Conservation (phyloP, 2,797 vertebrate genomes). For the Pelobates cultripes region DNA sequence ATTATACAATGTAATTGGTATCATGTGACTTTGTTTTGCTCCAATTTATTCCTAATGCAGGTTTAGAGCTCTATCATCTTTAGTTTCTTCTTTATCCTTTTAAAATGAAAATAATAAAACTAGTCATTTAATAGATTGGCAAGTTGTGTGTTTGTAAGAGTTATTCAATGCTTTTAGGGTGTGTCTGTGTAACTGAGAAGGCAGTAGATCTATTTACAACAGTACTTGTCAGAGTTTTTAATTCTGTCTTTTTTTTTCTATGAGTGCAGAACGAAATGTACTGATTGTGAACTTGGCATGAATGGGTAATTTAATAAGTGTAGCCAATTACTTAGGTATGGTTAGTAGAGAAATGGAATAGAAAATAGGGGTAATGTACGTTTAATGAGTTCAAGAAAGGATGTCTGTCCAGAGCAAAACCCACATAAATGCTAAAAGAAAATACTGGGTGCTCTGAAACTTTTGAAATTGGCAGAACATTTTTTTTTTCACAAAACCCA, state of each 20-base stretch:
- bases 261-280: constrained; percentile 34
- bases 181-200: constrained; percentile 32
- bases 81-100: background rate
- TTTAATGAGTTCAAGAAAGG: too few relatives aligned
- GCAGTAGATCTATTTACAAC: constrained; percentile 33
- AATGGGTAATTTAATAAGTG: too few relatives aligned
- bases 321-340: too few relatives aligned
- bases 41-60: background rate
- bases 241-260: constrained; percentile 14
- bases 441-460: too few relatives aligned
- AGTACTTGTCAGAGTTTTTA: constrained; percentile 23
- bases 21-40: too few relatives aligned
- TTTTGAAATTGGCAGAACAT: too few relatives aligned
- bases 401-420: too few relatives aligned
- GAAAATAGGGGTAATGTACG: too few relatives aligned
- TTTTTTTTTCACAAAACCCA: too few relatives aligned
- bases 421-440: too few relatives aligned
- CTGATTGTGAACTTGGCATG: constrained; percentile 6
- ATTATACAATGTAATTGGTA: constrained; percentile 1
- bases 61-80: constrained; percentile 11
- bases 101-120: constrained; percentile 1
- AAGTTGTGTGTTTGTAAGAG: background rate
- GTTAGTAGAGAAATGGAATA: too few relatives aligned
- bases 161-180: constrained; percentile 23
- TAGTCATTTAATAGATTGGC: constrained; percentile 21